These are phyloP conservation scores for Aphelinus certus DNA, from an alignment of 1,140 invertebrate genomes.

Conservation along the genomic window DNA sequence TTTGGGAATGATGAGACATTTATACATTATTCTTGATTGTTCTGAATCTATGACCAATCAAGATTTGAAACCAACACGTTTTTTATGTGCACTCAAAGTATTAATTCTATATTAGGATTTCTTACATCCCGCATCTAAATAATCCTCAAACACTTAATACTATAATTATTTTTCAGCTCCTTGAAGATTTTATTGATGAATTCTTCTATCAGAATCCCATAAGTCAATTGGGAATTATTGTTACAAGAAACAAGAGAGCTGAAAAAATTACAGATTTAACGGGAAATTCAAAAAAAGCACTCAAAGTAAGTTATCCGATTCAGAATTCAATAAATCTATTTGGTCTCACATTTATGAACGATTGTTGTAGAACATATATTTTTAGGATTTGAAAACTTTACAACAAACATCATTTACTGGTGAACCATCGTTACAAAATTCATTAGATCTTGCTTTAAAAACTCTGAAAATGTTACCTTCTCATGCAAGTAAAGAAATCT, in stretches of 20 bases:
- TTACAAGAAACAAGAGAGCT: slow-evolving; percentile 91
- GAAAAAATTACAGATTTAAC: slow-evolving; percentile 91
- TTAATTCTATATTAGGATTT: slow-evolving; percentile 17
- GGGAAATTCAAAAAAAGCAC: slow-evolving; percentile 84
- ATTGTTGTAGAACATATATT: slow-evolving; percentile 20
- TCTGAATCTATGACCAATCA: slow-evolving; percentile 93
- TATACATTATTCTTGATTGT: slow-evolving; percentile 91
- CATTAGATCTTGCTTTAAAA: slow-evolving; percentile 86
- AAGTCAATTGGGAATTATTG: slow-evolving; percentile 93
- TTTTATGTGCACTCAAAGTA: slow-evolving; percentile 89
- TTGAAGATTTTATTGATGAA: slow-evolving; percentile 95
- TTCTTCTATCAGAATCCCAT: slow-evolving; percentile 99
- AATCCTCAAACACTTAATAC: slow-evolving; percentile 12
- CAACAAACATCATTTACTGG: slow-evolving; percentile 74
- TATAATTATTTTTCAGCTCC: slow-evolving; percentile 70
- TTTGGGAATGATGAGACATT: slow-evolving; percentile 96
- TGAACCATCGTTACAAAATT: slow-evolving; percentile 95
- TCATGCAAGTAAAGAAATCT: slow-evolving; percentile 92
- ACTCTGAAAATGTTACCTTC: slow-evolving; percentile 89
- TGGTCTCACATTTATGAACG: not conserved
- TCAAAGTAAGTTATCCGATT: slow-evolving; percentile 68
- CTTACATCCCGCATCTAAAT: not conserved
- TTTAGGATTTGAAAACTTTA: slow-evolving; percentile 62
- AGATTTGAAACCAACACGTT: slow-evolving; percentile 94
- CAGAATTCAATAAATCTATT: not conserved